Conservation (phyloP, 2,113 vertebrate genomes). For the Recurvirostra avosetta region DNA sequence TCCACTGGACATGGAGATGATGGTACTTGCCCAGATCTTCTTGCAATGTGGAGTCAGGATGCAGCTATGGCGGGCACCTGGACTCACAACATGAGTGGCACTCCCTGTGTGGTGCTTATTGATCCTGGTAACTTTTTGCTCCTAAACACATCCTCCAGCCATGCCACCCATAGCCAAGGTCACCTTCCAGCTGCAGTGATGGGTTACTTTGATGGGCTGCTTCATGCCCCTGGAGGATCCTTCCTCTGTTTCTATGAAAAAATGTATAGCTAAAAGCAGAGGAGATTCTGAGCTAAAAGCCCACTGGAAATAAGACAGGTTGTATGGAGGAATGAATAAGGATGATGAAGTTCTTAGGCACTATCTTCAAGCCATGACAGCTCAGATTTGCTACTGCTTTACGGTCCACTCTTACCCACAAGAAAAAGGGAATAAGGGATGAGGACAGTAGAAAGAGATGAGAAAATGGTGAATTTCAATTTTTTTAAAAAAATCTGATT, state of each 20-base stretch:
- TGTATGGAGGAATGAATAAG: neutral
- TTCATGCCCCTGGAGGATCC: neutral
- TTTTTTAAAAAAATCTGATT: neutral
- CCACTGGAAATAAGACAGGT: neutral
- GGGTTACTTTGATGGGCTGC: neutral
- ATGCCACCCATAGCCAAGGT: neutral
- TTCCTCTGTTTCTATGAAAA: neutral
- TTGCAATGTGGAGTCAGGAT: neutral
- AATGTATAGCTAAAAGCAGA: neutral
- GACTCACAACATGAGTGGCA: neutral
- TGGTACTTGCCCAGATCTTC: neutral
- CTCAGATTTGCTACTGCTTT: neutral
- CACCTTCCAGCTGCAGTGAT: neutral
- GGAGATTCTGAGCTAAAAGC: neutral
- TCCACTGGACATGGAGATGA: neutral
- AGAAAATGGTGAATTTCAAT: neutral
- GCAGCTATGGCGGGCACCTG: neutral
- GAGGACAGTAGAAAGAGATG: neutral
- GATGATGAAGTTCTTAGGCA: neutral
- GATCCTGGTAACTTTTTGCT: neutral
- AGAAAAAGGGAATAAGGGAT: neutral
- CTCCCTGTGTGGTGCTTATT: neutral
- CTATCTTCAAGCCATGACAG: neutral
- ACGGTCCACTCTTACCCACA: neutral
- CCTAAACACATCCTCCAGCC: neutral